Conservation (phyloP, 1,140 invertebrate species). For the Apolygus lucorum region DNA sequence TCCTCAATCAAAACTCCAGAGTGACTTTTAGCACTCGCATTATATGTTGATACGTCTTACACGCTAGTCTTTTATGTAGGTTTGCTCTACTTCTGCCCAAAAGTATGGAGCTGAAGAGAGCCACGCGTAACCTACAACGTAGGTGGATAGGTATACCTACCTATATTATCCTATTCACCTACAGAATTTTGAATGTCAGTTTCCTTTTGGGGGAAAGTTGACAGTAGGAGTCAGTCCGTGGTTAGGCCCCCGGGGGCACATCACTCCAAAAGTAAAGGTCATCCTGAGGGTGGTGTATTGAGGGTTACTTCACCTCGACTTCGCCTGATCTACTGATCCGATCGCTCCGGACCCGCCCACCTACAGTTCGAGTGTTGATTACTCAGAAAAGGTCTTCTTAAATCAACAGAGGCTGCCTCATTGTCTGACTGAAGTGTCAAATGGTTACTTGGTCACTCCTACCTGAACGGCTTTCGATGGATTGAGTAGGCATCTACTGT, state of each 20-base stretch:
- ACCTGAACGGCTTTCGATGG: background rate
- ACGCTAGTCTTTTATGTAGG: too few relatives aligned
- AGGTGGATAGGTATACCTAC: too few relatives aligned
- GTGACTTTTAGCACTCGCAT: too few relatives aligned
- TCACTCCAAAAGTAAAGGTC: background rate
- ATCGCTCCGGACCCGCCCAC: background rate
- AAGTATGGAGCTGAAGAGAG: too few relatives aligned
- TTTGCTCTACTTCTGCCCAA: too few relatives aligned
- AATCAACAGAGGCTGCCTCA: background rate
- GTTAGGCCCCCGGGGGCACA: background rate
- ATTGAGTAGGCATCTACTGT: background rate
- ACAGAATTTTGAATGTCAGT: background rate
- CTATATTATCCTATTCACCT: background rate
- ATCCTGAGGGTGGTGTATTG: too few relatives aligned
- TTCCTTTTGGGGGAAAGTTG: background rate
- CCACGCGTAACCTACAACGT: too few relatives aligned
- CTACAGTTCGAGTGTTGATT: background rate
- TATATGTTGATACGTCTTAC: background rate
- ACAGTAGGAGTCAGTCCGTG: background rate
- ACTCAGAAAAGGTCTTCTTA: too few relatives aligned
- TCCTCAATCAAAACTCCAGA: too few relatives aligned
- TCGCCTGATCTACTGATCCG: too few relatives aligned
- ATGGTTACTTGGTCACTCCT: background rate
- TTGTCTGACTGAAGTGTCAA: background rate
- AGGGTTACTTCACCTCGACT: background rate